Percentiles rank a stretch among this genome's conserved stretches.
Conservation (phyloP, 2,797 vertebrate species). For the Chanos chanos region DNA sequence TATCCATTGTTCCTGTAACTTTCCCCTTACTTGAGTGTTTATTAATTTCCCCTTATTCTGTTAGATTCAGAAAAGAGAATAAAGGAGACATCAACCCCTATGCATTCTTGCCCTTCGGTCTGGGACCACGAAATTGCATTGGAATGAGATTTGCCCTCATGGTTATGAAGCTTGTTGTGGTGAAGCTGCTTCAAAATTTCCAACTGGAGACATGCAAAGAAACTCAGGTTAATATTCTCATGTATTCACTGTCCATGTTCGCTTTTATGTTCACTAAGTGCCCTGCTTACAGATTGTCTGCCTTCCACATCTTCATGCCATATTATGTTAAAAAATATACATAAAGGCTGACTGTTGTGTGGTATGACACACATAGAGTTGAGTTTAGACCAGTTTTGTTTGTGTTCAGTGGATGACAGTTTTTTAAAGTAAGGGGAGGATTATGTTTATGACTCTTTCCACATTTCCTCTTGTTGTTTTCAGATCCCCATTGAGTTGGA, state of each 20-base stretch:
- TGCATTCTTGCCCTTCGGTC: slow-evolving; percentile 79
- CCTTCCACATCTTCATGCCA: too few relatives aligned
- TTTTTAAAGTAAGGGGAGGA: neutral
- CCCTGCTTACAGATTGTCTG: too few relatives aligned
- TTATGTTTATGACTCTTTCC: neutral
- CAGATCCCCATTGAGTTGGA: slow-evolving; percentile 62
- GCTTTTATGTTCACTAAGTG: too few relatives aligned
- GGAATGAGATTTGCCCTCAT: slow-evolving; percentile 81
- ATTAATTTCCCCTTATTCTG: slow-evolving; percentile 9
- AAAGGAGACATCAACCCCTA: slow-evolving; percentile 69
- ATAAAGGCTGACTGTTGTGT: too few relatives aligned
- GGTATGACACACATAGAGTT: too few relatives aligned
- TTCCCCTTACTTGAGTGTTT: neutral
- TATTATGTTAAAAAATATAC: too few relatives aligned
- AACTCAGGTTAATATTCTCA: slow-evolving; percentile 63
- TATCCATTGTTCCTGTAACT: too few relatives aligned
- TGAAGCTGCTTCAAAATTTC: slow-evolving; percentile 74
- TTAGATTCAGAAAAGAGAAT: slow-evolving; percentile 80
- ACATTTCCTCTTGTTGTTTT: slow-evolving; percentile 13
- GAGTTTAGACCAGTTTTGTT: neutral
- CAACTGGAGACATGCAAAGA: slow-evolving; percentile 77
- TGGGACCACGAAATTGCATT: slow-evolving; percentile 83
- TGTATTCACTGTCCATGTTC: neutral
- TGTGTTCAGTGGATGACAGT: neutral
- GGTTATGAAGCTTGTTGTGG: slow-evolving; percentile 69